Evolutionary conservation across 1,140 invertebrate genomes (phyloP), one percentile per base, ranked within the genome.

Genomic region (Stenopsyche tienmushanensis): DNA sequence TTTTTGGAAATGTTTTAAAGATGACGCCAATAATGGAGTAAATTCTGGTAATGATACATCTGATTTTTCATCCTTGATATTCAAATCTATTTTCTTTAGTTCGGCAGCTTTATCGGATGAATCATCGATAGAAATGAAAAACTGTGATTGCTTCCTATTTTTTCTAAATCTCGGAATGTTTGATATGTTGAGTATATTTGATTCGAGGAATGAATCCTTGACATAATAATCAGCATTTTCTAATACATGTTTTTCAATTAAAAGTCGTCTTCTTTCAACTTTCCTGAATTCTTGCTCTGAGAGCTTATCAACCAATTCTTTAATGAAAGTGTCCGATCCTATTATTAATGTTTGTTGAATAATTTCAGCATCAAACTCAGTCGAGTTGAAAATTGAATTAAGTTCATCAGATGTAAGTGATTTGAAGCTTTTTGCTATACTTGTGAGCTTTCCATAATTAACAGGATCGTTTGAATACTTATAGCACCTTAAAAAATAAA

Each of bases 141-240:
- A 81, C 60, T 80, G 76, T 0, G 78, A 79, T 65, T 75, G 78
- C 13, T 67, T 76, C 34, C 79, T 77, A 47, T 69, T 75, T 65
- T 75, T 79, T 67, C 78, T 80, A 54, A 80, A 80, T 2, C 78
- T 76, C 23, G 78, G 75, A 15, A 80, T 39, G 5, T 73, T 74
- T 50, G 73, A 74, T 3, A 79, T 76, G 24, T 76, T 79, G 2
- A 80, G 21, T 68, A 79, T 79, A 41, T 80, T 80, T 24, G 77
- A 78, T 42, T 80, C 79, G 2, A 78, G 15, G 15, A 60, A 24
- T 47, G 21, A 47, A 7, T 60, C 57, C 15, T 60, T 60, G 3
- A 44, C 21, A 15, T 47, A 13, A 17, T 47, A 60, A 25, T 49
- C 57, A 26, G 24, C 57, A 17, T 47, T 34, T 15, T 60, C 57